Evolutionary conservation across 2,888 invertebrate genomes (phyloP).

Genomic region (Abscondita cerata): DNA sequence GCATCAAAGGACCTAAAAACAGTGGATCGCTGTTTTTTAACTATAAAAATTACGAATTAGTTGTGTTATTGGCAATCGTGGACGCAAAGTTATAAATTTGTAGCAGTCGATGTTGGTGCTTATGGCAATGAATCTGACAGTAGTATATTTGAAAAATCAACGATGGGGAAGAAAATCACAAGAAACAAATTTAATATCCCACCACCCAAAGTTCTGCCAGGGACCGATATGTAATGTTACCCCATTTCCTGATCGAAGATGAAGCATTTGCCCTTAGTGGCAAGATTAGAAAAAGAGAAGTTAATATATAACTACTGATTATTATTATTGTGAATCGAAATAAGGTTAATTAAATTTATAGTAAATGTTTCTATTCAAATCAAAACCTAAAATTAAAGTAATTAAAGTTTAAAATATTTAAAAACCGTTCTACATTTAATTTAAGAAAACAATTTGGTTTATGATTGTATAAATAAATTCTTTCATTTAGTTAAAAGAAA

Average conservation of each 20-base stretch:
- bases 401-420: no score
- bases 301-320: not conserved
- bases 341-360: no score
- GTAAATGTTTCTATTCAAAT: no score
- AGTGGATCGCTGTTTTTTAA: slow-evolving; percentile 1
- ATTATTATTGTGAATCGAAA: no score
- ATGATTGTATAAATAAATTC: no score
- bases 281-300: not conserved
- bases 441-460: no score
- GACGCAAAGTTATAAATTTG: not conserved
- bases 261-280: not conserved
- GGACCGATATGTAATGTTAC: not conserved
- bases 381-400: no score
- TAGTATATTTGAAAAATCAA: not conserved
- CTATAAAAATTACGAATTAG: not conserved
- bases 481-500: no score
- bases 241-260: not conserved
- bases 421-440: no score
- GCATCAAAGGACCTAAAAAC: not conserved
- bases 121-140: not conserved
- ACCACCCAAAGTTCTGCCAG: no score
- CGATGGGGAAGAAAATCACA: no score
- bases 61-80: not conserved
- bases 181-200: no score
- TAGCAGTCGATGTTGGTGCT: not conserved